Conservation (phyloP, 2,113 vertebrate species). For the Capricornis sumatraensis region DNA sequence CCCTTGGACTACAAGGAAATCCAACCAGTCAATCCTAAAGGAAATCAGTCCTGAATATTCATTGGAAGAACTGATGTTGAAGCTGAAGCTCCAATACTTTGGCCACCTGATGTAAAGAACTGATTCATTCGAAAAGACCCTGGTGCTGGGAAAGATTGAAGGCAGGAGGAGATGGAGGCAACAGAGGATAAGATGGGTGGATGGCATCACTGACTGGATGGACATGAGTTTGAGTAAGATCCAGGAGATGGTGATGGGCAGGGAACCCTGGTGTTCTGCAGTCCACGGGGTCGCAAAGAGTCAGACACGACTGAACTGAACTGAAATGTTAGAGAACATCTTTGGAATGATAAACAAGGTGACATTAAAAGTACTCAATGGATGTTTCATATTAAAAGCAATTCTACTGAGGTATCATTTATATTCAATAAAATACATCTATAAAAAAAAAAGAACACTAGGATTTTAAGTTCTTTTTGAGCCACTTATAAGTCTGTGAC, state of each 20-base stretch:
- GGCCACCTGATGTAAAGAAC: neutral
- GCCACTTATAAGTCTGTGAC: neutral
- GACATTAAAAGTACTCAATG: neutral
- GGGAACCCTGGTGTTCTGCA: neutral
- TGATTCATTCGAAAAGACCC: neutral
- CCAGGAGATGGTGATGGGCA: neutral
- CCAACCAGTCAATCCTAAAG: neutral
- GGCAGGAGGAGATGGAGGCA: neutral
- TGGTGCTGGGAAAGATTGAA: neutral
- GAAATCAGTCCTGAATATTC: neutral
- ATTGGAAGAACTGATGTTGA: neutral
- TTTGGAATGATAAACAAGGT: neutral
- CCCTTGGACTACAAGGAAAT: neutral
- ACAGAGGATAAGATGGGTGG: neutral
- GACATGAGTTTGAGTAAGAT: neutral
- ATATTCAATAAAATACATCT: neutral
- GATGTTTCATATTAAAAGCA: neutral
- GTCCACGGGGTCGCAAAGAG: accelerated
- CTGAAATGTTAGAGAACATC: neutral
- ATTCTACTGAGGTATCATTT: neutral
- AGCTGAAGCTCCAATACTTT: neutral
- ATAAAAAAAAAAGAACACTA: neutral
- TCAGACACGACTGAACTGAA: neutral
- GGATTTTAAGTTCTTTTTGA: neutral
- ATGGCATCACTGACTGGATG: neutral